phyloP scores from a whole-genome alignment of 2,888 invertebrate genomes.

The Agrotis segetum region DNA sequence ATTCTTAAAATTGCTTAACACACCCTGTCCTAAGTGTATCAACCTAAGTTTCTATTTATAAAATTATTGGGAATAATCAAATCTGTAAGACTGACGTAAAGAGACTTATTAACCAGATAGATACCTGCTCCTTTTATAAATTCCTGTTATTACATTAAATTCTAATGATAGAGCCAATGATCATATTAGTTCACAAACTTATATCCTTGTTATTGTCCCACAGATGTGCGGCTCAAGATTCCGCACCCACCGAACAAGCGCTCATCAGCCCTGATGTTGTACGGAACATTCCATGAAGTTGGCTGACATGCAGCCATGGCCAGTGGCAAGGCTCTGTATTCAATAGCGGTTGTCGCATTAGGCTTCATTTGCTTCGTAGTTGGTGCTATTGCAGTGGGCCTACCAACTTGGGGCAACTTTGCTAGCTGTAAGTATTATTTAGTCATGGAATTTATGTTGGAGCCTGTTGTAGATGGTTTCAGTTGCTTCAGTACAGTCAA shows the following conservation, averaged over 20 bases:
- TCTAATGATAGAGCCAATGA: too few relatives aligned
- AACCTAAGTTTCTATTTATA: too few relatives aligned
- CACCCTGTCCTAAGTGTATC: not conserved
- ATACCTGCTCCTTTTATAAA: too few relatives aligned
- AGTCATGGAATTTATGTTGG: not conserved
- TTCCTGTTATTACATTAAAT: too few relatives aligned
- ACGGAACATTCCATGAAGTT: constrained; percentile 74
- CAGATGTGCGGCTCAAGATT: constrained; percentile 74
- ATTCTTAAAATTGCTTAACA: not conserved
- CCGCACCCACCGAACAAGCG: constrained; percentile 60
- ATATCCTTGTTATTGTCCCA: constrained; percentile 39
- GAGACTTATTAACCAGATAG: too few relatives aligned
- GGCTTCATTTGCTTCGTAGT: constrained; percentile 95
- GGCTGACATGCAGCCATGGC: constrained; percentile 91
- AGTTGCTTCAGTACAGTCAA: too few relatives aligned
- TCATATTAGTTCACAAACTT: too few relatives aligned
- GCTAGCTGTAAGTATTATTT: constrained; percentile 91
- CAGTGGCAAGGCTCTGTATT: constrained; percentile 93
- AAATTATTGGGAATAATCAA: not conserved
- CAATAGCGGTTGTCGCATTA: constrained; percentile 92
- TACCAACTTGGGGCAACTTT: constrained; percentile 97
- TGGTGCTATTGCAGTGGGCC: constrained; percentile 95
- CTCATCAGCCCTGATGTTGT: constrained; percentile 81
- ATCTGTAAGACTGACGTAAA: not conserved
- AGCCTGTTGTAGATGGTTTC: not conserved